Base-by-base conservation (phyloP, 2,888 invertebrate genomes). In the Trisateles emortualis region DNA sequence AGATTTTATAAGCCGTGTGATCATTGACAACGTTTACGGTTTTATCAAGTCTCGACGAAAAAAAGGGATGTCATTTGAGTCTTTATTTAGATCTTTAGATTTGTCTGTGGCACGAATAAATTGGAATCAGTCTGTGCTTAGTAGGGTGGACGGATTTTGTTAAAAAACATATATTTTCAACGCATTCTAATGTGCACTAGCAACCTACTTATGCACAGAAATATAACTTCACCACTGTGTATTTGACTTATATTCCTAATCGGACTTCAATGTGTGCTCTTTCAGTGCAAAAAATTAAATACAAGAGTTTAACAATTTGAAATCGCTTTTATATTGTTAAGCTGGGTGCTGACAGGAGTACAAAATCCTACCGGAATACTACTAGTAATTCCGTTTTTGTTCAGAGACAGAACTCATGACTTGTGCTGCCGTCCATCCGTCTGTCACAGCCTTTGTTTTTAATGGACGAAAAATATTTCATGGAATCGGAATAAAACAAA, bases 361-460 rank as follows among this genome's bases (percentile, higher is more conserved):
- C 50, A 54, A 59, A 47, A 45, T 42, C 3, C 41, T 10, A 47
- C 46, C 36, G 29, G 40, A 24, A 42, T 47, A 55, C 43, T 38
- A 35, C 50, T 49, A 41, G 22, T 64, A 43, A 56, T 40, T 17
- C 16, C 16, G 36, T 52, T 64, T 64, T 50, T 52, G 52, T 60
- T 48, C 46, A 42, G 24, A 26, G 49, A 45, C 50, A 35, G 47
- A 43, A 50, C 56, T 50, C 52, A 44, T 60, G 56, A 60, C 50
- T 52, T 43, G 56, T 64, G 56, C 50, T 38, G 36, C 52, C 32
- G 35, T 64, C 40, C 43, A 52, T 56, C 43, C 40, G 26, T 64
- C 60, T 38, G 52, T 56, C 56, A 60, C 52, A 19, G 43, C 35
- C 49, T 52, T 64, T 63, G 64, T 63, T 19, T 55, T 51, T 5